Base-by-base conservation (phyloP, 2,888 invertebrate genomes). In the Laspeyria flexula region DNA sequence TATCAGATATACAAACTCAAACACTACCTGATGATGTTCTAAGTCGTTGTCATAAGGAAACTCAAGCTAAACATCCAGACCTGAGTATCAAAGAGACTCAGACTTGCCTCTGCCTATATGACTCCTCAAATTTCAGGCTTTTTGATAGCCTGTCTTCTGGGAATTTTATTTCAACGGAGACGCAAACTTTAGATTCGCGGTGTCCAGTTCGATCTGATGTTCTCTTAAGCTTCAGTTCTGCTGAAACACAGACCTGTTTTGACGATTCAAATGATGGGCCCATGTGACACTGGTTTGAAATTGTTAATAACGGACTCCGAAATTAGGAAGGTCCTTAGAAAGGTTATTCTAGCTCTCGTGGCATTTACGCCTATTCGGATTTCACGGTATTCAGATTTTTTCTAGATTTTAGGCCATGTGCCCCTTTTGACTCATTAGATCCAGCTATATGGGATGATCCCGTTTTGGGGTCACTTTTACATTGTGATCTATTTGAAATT, bases 1-100 rank as follows among this genome's bases (percentile, higher is more conserved):
- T 90, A 0, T 86, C 87, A 0, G 90, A 91, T 48, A 91, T 90
- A 0, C 89, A 91, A 48, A 91, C 91, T 0, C 91, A 91, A 31
- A 91, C 90, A 0, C 87, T 90, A 0, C 1, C 84, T 0, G 90
- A 90, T 33, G 88, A 90, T 30, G 87, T 83, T 0, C 46, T 85
- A 4, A 84, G 79, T 29, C 65, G 82, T 0, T 85, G 80, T 0
- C 71, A 89, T 16, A 91, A 90, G 21, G 84, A 88, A 12, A 91
- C 89, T 0, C 71, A 69, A 4, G 55, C 41, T 0, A 81, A 84
- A 6, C 81, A 83, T 0, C 83, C 86, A 0, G 88, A 89, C 55
- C 61, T 85, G 10, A 88, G 83, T 30, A 85, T 89, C 0, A 90
- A 91, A 30, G 90, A 89, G 10, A 90, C 91, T 0, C 91, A 92